Evolutionary conservation across 2,113 vertebrate genomes (phyloP).

Genomic region (Indicator maculatus): DNA sequence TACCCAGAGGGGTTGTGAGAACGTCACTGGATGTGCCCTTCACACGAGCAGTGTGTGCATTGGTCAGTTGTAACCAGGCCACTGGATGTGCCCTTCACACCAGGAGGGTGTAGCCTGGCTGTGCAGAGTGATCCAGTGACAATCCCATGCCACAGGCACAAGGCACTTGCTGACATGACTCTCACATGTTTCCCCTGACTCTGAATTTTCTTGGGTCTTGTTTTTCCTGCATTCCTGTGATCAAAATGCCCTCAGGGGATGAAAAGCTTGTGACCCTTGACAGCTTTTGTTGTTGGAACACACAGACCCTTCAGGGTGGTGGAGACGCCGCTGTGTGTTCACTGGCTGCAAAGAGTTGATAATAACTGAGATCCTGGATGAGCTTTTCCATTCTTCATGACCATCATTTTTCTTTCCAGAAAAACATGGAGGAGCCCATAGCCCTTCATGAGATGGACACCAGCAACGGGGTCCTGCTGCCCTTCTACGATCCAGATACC

Average conservation of each 20-base stretch:
- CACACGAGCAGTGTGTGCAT: no score
- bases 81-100: no score
- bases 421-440: slow-evolving; percentile 92
- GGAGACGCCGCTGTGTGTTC: background rate
- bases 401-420: slow-evolving; percentile 67
- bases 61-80: no score
- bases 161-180: background rate
- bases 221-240: background rate
- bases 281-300: background rate
- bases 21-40: background rate
- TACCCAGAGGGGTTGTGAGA: background rate
- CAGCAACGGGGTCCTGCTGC: slow-evolving; percentile 94
- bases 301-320: background rate
- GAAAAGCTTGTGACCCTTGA: background rate
- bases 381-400: background rate
- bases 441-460: slow-evolving; percentile 94
- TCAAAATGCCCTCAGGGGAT: background rate
- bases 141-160: background rate
- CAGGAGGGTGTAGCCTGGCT: no score
- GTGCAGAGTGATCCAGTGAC: background rate
- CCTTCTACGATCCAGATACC: slow-evolving; percentile 95
- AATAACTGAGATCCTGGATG: background rate
- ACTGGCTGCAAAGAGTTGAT: background rate
- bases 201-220: background rate
- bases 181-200: background rate